Conservation (phyloP, 2,113 vertebrate species). For the Lipotes vexillifer region DNA sequence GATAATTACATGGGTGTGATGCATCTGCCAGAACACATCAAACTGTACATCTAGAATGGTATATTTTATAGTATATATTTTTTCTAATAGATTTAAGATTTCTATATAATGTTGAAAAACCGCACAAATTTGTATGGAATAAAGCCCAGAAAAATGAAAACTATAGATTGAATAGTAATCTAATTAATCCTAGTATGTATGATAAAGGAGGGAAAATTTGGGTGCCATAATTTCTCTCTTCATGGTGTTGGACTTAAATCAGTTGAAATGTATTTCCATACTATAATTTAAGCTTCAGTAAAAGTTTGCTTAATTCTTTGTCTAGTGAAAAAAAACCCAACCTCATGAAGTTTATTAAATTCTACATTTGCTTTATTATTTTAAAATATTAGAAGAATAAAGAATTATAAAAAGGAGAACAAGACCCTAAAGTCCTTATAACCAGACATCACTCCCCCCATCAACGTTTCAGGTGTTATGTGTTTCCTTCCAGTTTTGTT, state of each 20-base stretch:
- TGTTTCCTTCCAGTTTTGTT: neutral
- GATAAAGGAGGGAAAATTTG: constrained; percentile 75
- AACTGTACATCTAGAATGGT: neutral
- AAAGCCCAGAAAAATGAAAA: constrained; percentile 73
- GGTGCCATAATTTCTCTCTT: constrained; percentile 80
- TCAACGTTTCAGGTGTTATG: neutral
- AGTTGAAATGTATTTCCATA: constrained; percentile 82
- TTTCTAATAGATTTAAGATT: too few relatives aligned
- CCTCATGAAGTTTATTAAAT: neutral
- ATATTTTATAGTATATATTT: neutral
- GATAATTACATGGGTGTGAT: neutral
- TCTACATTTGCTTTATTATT: neutral
- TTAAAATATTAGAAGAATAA: neutral
- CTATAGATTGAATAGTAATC: constrained; percentile 73
- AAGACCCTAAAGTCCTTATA: neutral
- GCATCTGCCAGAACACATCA: neutral
- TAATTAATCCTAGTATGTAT: constrained; percentile 67
- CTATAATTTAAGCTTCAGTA: constrained; percentile 85
- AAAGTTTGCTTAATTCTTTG: constrained; percentile 83
- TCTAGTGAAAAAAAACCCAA: constrained; percentile 53
- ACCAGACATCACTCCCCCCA: neutral
- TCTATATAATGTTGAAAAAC: constrained; percentile 62
- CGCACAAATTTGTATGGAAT: constrained; percentile 62
- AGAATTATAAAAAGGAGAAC: neutral
- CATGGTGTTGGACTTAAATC: constrained; percentile 83